Conservation (phyloP, 2,797 vertebrate genomes). For the Lagodon rhomboides region DNA sequence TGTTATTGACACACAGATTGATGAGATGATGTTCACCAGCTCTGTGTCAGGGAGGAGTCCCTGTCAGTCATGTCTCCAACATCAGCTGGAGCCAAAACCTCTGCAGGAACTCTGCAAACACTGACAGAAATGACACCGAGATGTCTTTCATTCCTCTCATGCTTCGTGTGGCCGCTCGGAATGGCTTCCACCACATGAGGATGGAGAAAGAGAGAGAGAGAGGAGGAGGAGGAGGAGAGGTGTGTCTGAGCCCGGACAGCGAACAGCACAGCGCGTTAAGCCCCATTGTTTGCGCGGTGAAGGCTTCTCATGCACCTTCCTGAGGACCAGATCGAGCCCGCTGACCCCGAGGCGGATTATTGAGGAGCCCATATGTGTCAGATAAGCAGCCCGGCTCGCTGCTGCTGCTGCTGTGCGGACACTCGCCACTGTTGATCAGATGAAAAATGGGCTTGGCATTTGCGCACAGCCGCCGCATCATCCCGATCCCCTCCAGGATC, state of each 20-base stretch:
- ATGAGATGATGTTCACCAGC: too few species aligned
- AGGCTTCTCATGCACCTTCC: slow-evolving; percentile 31
- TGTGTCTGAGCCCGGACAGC: slow-evolving; percentile 44
- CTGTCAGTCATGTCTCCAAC: too few species aligned
- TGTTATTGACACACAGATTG: too few species aligned
- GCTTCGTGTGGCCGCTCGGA: slow-evolving; percentile 22
- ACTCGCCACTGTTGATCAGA: slow-evolving; percentile 39
- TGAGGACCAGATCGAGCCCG: slow-evolving; percentile 46
- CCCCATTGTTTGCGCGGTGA: slow-evolving; percentile 20
- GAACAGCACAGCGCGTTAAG: not conserved
- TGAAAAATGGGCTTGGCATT: slow-evolving; percentile 81
- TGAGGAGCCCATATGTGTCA: slow-evolving; percentile 64
- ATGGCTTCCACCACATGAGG: slow-evolving; percentile 42
- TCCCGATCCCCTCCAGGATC: not conserved
- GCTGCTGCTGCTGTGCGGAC: slow-evolving; percentile 32
- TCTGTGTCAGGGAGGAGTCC: too few species aligned
- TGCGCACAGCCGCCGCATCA: slow-evolving; percentile 67
- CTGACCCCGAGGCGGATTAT: slow-evolving; percentile 71
- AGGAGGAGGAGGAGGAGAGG: slow-evolving; percentile 41
- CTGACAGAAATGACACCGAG: not conserved
- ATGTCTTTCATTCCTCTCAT: slow-evolving; percentile 31
- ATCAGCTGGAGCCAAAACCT: too few species aligned
- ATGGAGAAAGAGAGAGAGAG: not conserved
- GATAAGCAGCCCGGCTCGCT: slow-evolving; percentile 58
- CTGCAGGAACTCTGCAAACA: slow-evolving; percentile 49